Conservation (phyloP, 1,140 invertebrate genomes). For the Papilio xuthus region DNA sequence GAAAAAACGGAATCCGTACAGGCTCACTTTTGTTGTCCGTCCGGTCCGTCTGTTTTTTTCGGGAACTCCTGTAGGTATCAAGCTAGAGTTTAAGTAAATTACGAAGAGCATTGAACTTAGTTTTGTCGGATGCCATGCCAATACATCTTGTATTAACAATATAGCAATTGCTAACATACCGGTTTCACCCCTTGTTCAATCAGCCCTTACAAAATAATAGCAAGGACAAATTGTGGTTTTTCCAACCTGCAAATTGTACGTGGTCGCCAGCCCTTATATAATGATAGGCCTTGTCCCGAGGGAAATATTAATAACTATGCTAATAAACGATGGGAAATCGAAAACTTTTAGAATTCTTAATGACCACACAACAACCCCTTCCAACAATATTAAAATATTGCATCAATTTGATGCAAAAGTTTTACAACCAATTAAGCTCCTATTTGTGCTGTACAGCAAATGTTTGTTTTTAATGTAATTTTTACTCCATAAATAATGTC, state of each 20-base stretch:
- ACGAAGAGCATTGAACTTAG: background rate
- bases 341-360: background rate
- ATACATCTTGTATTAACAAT: background rate
- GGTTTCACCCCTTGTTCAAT: constrained; percentile 15
- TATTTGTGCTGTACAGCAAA: background rate
- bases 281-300: background rate
- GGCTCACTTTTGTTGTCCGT: no score
- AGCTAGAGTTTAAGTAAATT: no score
- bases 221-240: constrained; percentile 23
- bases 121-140: no score
- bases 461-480: background rate
- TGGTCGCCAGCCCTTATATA: background rate
- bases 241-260: background rate
- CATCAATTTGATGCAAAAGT: no score
- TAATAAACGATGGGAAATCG: background rate
- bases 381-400: background rate
- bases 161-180: background rate
- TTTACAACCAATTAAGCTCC: no score
- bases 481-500: background rate
- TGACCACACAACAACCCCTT: background rate
- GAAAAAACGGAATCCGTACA: no score
- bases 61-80: no score
- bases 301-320: background rate
- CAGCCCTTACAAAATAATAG: constrained; percentile 14
- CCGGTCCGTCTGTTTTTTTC: no score